Conservation (phyloP, 2,113 vertebrate genomes). For the Toxotes jaculatrix region DNA sequence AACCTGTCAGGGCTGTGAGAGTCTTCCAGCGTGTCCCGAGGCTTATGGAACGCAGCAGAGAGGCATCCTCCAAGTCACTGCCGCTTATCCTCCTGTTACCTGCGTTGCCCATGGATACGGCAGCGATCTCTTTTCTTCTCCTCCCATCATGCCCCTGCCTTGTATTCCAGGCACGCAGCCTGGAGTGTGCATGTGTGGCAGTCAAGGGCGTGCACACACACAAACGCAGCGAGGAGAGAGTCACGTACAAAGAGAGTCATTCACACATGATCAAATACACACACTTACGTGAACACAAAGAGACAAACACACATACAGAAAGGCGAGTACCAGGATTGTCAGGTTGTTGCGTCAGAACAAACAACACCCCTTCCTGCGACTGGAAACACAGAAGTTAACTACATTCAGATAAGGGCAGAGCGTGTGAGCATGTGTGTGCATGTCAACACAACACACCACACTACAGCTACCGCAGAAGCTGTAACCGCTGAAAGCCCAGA, state of each 20-base stretch:
- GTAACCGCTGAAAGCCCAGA: neutral
- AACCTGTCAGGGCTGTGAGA: slow-evolving; percentile 7
- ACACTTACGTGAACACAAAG: neutral
- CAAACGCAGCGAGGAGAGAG: neutral
- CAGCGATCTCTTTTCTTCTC: slow-evolving; percentile 36
- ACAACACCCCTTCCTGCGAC: neutral
- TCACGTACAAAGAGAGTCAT: neutral
- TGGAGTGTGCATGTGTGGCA: neutral
- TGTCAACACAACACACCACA: neutral
- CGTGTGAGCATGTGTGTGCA: slow-evolving; percentile 1
- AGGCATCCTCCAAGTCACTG: slow-evolving; percentile 4
- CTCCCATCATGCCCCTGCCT: slow-evolving; percentile 40
- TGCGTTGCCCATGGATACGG: slow-evolving; percentile 71
- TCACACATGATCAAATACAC: neutral
- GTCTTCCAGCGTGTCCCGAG: slow-evolving; percentile 33
- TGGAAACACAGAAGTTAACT: slow-evolving; percentile 23
- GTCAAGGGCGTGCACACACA: slow-evolving; percentile 14
- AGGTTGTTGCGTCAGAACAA: slow-evolving; percentile 33
- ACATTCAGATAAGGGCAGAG: neutral
- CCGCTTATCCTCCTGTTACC: slow-evolving; percentile 59
- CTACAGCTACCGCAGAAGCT: neutral
- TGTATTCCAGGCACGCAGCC: slow-evolving; percentile 63
- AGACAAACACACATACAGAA: neutral
- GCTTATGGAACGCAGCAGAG: slow-evolving; percentile 2
- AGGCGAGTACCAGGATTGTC: neutral